phyloP scores from a whole-genome alignment of 2,797 vertebrate genomes.

The Micropoecilia bifurca region DNA sequence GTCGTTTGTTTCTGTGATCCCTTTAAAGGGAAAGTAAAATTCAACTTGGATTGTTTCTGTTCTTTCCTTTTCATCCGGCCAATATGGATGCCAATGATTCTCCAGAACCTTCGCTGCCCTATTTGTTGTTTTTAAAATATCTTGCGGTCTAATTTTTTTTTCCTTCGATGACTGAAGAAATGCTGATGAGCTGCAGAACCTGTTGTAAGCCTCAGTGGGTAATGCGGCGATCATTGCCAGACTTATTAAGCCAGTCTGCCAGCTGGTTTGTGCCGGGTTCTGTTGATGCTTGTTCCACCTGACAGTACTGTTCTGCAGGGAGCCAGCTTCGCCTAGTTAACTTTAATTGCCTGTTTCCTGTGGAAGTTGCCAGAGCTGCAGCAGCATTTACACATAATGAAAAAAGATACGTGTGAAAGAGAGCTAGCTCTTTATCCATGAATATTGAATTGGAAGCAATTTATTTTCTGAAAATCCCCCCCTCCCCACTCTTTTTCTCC shows the following conservation, averaged over 20 bases:
- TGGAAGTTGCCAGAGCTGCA: constrained; percentile 73
- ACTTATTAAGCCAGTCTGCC: constrained; percentile 66
- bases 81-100: neutral
- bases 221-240: constrained; percentile 62
- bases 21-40: neutral
- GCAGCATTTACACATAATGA: constrained; percentile 80
- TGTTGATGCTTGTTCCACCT: constrained; percentile 77
- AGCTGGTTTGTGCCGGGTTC: constrained; percentile 70
- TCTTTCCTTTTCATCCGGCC: neutral
- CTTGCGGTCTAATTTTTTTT: constrained; percentile 25
- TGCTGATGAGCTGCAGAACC: constrained; percentile 36
- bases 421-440: constrained; percentile 78
- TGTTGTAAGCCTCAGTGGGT: constrained; percentile 52
- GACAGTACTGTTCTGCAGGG: constrained; percentile 73
- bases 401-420: constrained; percentile 80
- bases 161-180: constrained; percentile 21
- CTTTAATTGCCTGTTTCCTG: constrained; percentile 82
- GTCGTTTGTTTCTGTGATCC: neutral
- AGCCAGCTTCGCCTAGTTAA: constrained; percentile 78
- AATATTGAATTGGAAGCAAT: constrained; percentile 82
- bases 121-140: constrained; percentile 10
- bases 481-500: neutral
- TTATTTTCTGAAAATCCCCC: constrained; percentile 67
- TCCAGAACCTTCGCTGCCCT: neutral
- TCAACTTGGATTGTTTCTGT: neutral